phyloP scores from a whole-genome alignment of 2,797 vertebrate species.

The Oreochromis grahami region DNA sequence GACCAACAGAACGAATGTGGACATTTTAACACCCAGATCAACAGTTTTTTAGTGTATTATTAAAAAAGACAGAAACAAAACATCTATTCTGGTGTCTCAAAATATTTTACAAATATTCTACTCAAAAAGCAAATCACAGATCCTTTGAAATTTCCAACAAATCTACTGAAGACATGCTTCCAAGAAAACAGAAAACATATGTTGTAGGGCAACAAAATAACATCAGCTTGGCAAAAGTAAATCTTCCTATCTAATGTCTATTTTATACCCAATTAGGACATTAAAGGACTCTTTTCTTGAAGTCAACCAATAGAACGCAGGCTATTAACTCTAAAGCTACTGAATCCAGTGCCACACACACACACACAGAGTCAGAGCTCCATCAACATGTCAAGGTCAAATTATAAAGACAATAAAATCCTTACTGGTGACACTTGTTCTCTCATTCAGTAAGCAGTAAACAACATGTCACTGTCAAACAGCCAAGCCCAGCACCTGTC shows the following conservation, averaged over 20 bases:
- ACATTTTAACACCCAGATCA: not conserved
- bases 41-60: not conserved
- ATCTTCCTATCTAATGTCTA: not conserved
- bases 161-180: not conserved
- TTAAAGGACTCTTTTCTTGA: not conserved
- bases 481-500: constrained; percentile 20
- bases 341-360: not conserved
- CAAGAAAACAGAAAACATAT: not conserved
- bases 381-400: constrained; percentile 14
- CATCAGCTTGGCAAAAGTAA: not conserved
- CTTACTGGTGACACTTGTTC: constrained; percentile 9
- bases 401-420: not conserved
- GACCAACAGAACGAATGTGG: not conserved
- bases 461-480: constrained; percentile 30
- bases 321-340: not conserved
- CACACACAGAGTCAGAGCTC: not conserved
- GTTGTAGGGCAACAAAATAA: not conserved
- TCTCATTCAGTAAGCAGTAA: not conserved
- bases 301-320: not conserved
- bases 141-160: not conserved
- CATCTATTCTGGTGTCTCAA: not conserved
- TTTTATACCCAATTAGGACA: not conserved
- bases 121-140: not conserved
- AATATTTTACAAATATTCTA: not conserved
- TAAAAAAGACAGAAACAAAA: not conserved